These are phyloP conservation scores for Bombus haemorrhoidalis DNA, from an alignment of 1,140 invertebrate species.

Conservation along the genomic window DNA sequence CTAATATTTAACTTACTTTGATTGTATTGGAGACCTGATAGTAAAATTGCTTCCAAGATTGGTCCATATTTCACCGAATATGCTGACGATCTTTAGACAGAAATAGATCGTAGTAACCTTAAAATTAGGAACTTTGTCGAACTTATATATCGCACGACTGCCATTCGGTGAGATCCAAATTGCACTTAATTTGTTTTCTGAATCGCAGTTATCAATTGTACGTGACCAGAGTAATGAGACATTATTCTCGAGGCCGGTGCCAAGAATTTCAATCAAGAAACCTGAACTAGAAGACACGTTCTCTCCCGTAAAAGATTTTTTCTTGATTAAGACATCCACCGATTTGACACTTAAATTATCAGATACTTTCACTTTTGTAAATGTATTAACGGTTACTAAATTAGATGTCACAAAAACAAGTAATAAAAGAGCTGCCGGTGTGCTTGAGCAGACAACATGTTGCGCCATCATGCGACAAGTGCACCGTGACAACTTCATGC, in stretches of 20 bases:
- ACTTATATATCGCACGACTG: constrained; percentile 64
- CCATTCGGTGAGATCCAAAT: constrained; percentile 51
- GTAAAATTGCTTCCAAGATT: constrained; percentile 71
- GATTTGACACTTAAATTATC: constrained; percentile 52
- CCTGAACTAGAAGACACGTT: constrained; percentile 14
- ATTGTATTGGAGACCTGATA: constrained; percentile 42
- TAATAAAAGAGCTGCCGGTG: constrained; percentile 73
- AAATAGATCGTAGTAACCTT: constrained; percentile 76
- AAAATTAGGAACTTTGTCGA: constrained; percentile 61
- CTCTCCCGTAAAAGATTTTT: constrained; percentile 8
- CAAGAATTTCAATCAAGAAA: constrained; percentile 59
- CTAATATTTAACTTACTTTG: constrained; percentile 47
- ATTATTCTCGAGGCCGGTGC: constrained; percentile 59
- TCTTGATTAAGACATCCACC: constrained; percentile 37
- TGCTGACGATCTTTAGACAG: constrained; percentile 65
- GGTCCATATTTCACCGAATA: constrained; percentile 63
- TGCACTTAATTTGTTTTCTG: constrained; percentile 49
- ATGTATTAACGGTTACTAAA: constrained; percentile 60
- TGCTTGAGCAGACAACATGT: constrained; percentile 74
- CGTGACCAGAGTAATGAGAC: constrained; percentile 67
- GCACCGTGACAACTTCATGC: constrained; percentile 72
- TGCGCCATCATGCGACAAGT: constrained; percentile 80
- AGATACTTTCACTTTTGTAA: constrained; percentile 43
- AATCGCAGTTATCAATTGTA: constrained; percentile 39
- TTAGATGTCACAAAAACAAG: constrained; percentile 71